A percentile compares a stretch with the other conserved stretches of the same genome.
These are phyloP conservation scores for Linyphia triangularis DNA, from an alignment of 2,888 invertebrate species.

Conservation along the genomic window DNA sequence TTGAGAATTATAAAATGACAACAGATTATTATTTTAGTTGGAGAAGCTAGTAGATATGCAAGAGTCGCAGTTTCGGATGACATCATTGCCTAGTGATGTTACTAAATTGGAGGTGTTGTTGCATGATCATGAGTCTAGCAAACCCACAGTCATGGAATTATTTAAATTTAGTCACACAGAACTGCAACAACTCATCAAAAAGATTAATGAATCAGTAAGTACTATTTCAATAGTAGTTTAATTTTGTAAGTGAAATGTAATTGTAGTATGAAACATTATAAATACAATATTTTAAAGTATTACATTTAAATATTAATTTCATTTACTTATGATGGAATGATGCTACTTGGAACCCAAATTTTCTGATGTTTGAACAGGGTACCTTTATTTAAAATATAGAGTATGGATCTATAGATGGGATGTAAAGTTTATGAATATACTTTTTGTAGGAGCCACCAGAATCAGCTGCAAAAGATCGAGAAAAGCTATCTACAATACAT, in stretches of 20 bases:
- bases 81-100: slow-evolving; percentile 81
- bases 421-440: no score
- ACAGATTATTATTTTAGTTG: slow-evolving; percentile 80
- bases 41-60: slow-evolving; percentile 84
- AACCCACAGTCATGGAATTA: slow-evolving; percentile 84
- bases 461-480: slow-evolving; percentile 85
- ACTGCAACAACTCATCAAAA: slow-evolving; percentile 85
- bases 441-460: slow-evolving; percentile 84
- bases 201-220: slow-evolving; percentile 84
- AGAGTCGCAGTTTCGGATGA: slow-evolving; percentile 81
- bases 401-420: no score
- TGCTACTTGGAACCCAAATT: no score
- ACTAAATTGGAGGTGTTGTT: slow-evolving; percentile 82
- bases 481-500: slow-evolving; percentile 84
- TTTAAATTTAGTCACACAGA: slow-evolving; percentile 85
- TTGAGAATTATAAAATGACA: no score
- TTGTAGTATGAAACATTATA: neutral
- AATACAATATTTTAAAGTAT: neutral
- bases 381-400: no score
- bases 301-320: neutral
- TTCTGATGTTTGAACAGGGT: no score
- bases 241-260: neutral
- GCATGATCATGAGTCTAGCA: slow-evolving; percentile 84
- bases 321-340: no score
- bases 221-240: no score